Conservation (phyloP, 2,888 invertebrate species). For the Nesidiocoris tenuis region DNA sequence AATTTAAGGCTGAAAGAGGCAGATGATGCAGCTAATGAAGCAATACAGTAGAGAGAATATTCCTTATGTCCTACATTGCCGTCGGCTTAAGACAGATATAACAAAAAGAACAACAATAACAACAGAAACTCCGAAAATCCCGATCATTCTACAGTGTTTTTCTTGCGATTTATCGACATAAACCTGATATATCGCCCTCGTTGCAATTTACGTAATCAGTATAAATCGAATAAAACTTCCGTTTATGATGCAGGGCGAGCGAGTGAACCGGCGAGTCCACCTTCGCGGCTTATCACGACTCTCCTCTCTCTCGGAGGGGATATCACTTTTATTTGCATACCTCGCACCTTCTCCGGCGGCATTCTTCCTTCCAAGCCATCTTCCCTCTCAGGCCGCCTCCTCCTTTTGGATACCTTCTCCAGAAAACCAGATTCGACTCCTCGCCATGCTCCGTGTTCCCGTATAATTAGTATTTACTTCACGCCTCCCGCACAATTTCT, state of each 20-base stretch:
- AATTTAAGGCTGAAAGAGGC: too few species aligned
- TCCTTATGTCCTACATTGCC: too few species aligned
- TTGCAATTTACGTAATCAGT: too few species aligned
- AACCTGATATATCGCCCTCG: too few species aligned
- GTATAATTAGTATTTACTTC: slow-evolving; percentile 44
- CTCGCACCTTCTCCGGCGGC: background rate
- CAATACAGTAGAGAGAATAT: too few species aligned
- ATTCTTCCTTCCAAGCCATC: background rate
- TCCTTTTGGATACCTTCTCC: background rate
- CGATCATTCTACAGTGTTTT: too few species aligned
- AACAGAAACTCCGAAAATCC: too few species aligned
- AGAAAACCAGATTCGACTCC: slow-evolving; percentile 31
- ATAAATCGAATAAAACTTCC: background rate
- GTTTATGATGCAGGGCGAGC: background rate
- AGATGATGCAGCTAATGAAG: too few species aligned
- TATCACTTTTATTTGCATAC: background rate
- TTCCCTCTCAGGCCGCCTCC: background rate
- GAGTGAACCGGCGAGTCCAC: background rate
- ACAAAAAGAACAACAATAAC: too few species aligned
- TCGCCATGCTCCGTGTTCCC: slow-evolving; percentile 25
- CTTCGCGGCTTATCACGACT: background rate
- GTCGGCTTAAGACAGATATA: too few species aligned
- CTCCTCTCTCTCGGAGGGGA: too few species aligned
- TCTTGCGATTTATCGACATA: too few species aligned
- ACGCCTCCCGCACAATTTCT: slow-evolving; percentile 18